phyloP scores from a whole-genome alignment of 2,888 invertebrate species.

The Metellina segmentata region DNA sequence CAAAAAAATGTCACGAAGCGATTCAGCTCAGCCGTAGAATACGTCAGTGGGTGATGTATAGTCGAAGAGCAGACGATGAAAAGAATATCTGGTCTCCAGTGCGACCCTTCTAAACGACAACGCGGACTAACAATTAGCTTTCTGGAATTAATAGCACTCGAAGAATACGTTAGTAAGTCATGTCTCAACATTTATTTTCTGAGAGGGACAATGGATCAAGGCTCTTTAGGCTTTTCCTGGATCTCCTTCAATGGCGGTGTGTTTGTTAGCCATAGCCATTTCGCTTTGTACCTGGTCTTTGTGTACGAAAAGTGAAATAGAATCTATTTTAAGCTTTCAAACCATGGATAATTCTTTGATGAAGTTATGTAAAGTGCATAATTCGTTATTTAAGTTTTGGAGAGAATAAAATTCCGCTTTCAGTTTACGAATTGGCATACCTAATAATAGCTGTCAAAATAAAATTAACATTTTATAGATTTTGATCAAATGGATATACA shows the following conservation, averaged over 20 bases:
- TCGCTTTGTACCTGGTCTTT: neutral
- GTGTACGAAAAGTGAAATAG: neutral
- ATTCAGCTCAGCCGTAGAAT: neutral
- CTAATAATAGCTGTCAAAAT: too few species aligned
- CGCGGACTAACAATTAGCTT: neutral
- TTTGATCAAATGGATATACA: too few species aligned
- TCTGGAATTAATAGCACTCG: conserved; percentile 31
- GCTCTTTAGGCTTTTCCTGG: conserved; percentile 11
- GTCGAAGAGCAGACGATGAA: neutral
- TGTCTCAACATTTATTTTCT: neutral
- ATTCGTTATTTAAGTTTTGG: too few species aligned
- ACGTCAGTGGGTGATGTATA: conserved; percentile 3
- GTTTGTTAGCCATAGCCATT: neutral
- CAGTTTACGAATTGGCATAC: too few species aligned
- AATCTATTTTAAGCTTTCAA: too few species aligned
- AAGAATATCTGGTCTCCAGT: neutral
- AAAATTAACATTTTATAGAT: too few species aligned
- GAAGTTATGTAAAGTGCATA: too few species aligned
- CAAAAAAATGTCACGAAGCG: conserved; percentile 26
- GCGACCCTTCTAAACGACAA: neutral
- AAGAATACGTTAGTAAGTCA: conserved; percentile 50
- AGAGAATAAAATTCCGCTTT: too few species aligned
- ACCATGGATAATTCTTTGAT: too few species aligned
- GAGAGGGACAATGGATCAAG: conserved; percentile 42
- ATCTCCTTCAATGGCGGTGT: neutral